Conservation (phyloP, 2,113 vertebrate species). For the Cottus gobio region DNA sequence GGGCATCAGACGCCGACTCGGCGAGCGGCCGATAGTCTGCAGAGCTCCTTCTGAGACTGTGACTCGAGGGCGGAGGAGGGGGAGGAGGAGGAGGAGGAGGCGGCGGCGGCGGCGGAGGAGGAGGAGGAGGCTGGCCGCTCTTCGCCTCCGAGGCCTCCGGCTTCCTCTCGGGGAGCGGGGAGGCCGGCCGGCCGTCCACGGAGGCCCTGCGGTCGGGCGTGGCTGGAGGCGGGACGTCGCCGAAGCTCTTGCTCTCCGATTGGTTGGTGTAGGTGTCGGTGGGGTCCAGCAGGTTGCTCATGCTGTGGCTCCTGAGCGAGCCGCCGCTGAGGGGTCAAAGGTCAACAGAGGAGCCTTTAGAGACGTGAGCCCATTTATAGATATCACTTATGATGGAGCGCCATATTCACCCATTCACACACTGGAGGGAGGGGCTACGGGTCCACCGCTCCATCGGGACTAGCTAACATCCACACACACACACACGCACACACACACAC, state of each 20-base stretch:
- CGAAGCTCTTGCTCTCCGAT: constrained; percentile 68
- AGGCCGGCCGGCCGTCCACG: constrained; percentile 68
- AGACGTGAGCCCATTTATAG: too few species aligned
- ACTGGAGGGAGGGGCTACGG: too few species aligned
- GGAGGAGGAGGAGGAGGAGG: constrained; percentile 23
- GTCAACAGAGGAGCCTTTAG: neutral
- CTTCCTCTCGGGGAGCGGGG: constrained; percentile 75
- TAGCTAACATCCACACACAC: too few species aligned
- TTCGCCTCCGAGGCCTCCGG: constrained; percentile 49
- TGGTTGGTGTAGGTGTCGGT: constrained; percentile 64
- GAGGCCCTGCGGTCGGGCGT: constrained; percentile 71
- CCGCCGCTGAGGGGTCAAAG: constrained; percentile 76
- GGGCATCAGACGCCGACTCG: constrained; percentile 65
- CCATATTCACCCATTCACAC: too few species aligned
- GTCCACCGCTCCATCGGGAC: too few species aligned
- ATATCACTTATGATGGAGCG: too few species aligned
- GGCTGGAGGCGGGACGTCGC: constrained; percentile 72
- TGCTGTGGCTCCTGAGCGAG: constrained; percentile 87
- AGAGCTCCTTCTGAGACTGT: constrained; percentile 59
- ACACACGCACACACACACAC: too few species aligned
- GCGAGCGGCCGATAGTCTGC: too few species aligned
- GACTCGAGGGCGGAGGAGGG: constrained; percentile 25
- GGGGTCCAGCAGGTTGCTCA: constrained; percentile 88
- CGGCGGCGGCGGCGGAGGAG: constrained; percentile 23
- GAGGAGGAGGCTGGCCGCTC: constrained; percentile 59